phyloP scores from a whole-genome alignment of 2,113 vertebrate species.

The Hassar affinis region DNA sequence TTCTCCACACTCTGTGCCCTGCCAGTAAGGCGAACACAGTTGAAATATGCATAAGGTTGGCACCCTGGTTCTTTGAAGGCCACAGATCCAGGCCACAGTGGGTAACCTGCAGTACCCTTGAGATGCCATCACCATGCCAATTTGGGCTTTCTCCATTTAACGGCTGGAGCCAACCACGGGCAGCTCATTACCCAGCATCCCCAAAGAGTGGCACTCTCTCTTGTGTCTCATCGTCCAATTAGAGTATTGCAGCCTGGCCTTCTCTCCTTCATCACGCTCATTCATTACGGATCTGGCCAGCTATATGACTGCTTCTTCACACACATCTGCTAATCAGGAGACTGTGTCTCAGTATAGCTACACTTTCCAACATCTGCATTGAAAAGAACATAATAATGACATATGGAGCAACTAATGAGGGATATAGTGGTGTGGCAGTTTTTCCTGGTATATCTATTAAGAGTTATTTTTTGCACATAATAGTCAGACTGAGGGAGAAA shows the following conservation, averaged over 20 bases:
- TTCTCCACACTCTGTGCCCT: constrained; percentile 10
- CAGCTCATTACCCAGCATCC: constrained; percentile 48
- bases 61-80: constrained; percentile 30
- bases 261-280: not conserved
- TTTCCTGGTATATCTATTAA: not conserved
- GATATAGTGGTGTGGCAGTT: not conserved
- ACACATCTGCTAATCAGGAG: constrained; percentile 32
- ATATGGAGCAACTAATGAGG: constrained; percentile 40
- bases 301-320: constrained; percentile 28
- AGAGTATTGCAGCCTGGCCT: constrained; percentile 25
- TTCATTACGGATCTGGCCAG: constrained; percentile 37
- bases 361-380: constrained; percentile 33
- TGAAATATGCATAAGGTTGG: constrained; percentile 40
- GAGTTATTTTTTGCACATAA: constrained; percentile 1
- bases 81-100: constrained; percentile 13
- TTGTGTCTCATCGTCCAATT: constrained; percentile 44
- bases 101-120: constrained; percentile 25
- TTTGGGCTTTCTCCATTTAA: constrained; percentile 40
- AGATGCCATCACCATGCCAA: constrained; percentile 30
- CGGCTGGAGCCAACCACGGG: constrained; percentile 7
- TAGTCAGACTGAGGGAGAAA: not conserved
- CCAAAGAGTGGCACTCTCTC: constrained; percentile 21
- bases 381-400: constrained; percentile 22
- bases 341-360: constrained; percentile 19
- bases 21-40: constrained; percentile 2